Base-by-base conservation (phyloP, 2,888 invertebrate genomes). In the Parthenolecanium corni region DNA sequence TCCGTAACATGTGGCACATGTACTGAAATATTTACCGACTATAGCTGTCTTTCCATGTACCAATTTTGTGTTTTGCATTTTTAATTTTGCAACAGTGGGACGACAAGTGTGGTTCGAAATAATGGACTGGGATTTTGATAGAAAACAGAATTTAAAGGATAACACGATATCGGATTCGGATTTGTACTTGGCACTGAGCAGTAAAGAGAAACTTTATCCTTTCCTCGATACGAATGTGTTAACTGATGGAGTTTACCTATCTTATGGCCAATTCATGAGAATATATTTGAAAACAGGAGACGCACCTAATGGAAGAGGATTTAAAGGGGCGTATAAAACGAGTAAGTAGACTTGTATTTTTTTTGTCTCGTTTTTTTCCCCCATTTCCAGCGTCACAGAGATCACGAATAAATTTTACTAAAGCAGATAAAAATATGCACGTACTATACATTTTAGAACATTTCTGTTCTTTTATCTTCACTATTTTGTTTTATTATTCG, bases 61-160 rank as follows among this genome's bases (percentile, higher is more conserved):
- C 31, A 31, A 31, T 31, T 31, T 31, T 31, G 5, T 31, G 4
- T 31, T 4, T 31, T 31, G 31, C 31, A 31, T 31, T 31, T 31
- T 44, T 44, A 18, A 20, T 44, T 18, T 44, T n/a, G 9, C 46
- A 44, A 44, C 69, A 51, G 77, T 78, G 62, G 84, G 84, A 70
- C 82, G 82, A 70, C 77, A 83, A 47, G 80, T 86, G 6, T 86
- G 84, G 79, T 74, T 86, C 49, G 82, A 84, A 73, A 84, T 87
- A 69, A 77, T 76, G 62, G 77, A 79, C 66, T 81, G 77, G 68
- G 80, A 82, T 67, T 76, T 83, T 53, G 77, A 77, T 14, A 75
- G 76, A 36, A 63, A 62, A 12, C 62, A 67, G 38, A 38, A 58
- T 11, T 42, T 63, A 6, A 61, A 62, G 20, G 16, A 54, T 14